Evolutionary conservation across 2,797 vertebrate species (phyloP).

Genomic region (Nannoperca obscura): DNA sequence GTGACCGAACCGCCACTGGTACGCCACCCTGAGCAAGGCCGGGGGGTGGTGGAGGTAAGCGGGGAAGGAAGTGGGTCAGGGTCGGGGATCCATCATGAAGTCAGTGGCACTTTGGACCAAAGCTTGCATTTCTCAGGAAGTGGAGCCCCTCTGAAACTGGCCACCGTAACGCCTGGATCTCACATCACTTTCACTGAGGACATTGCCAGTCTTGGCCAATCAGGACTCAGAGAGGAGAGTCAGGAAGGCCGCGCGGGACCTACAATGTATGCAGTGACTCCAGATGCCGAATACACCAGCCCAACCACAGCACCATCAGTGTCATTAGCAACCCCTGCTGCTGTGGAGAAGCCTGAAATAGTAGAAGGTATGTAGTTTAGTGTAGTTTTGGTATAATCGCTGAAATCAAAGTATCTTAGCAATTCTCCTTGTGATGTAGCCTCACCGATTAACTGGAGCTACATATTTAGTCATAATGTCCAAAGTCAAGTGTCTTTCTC

Average conservation of each 20-base stretch:
- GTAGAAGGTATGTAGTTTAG: constrained; percentile 82
- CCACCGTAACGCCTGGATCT: constrained; percentile 23
- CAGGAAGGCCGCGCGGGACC: constrained; percentile 16
- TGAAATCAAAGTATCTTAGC: neutral
- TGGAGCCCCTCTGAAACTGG: constrained; percentile 16
- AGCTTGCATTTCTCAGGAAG: constrained; percentile 48
- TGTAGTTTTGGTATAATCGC: neutral
- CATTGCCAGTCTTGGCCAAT: constrained; percentile 23
- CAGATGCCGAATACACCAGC: constrained; percentile 44
- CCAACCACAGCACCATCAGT: constrained; percentile 74
- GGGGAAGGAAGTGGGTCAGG: constrained; percentile 71
- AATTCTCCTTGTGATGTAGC: neutral
- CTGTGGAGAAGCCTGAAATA: constrained; percentile 68
- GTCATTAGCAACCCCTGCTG: constrained; percentile 64
- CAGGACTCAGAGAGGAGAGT: constrained; percentile 35
- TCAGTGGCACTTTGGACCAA: constrained; percentile 57
- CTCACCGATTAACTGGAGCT: neutral
- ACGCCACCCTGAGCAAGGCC: constrained; percentile 82
- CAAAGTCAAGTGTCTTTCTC: constrained; percentile 6
- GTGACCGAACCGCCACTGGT: constrained; percentile 71
- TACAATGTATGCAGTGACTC: constrained; percentile 42
- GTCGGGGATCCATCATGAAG: constrained; percentile 66
- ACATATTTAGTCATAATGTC: neutral
- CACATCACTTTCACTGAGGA: constrained; percentile 36
- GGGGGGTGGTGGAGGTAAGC: constrained; percentile 82